A percentile compares a stretch with the other conserved stretches of the same genome.
Evolutionary conservation across 2,113 vertebrate species (phyloP).

Genomic region (Potamarius usumacintae): DNA sequence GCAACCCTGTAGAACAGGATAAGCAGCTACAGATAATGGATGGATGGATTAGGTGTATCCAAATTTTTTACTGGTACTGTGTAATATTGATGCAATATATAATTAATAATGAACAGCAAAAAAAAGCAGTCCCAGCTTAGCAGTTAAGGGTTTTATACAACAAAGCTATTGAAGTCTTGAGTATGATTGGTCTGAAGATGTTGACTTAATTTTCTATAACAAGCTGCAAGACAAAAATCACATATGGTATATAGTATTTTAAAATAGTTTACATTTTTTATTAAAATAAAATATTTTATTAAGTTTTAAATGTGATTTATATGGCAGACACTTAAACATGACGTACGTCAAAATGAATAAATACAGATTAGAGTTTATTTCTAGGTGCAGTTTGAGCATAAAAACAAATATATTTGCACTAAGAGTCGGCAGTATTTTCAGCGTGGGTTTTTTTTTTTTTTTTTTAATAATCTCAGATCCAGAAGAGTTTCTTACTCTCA

Average conservation of each 20-base stretch:
- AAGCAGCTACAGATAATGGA: too few species aligned
- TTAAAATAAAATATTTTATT: too few species aligned
- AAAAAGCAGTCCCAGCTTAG: not conserved
- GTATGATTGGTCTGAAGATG: not conserved
- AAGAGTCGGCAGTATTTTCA: not conserved
- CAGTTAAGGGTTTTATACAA: not conserved
- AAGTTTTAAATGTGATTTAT: not conserved
- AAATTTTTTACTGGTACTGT: too few species aligned
- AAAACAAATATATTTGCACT: not conserved
- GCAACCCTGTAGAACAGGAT: too few species aligned
- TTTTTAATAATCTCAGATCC: slow-evolving; percentile 73
- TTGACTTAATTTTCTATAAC: not conserved
- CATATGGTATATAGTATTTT: not conserved
- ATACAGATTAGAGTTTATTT: not conserved
- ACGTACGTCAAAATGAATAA: not conserved
- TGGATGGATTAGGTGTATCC: too few species aligned
- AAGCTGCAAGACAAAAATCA: not conserved
- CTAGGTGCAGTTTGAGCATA: not conserved
- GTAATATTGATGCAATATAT: not conserved
- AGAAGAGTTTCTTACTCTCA: slow-evolving; percentile 86
- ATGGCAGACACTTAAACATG: too few species aligned
- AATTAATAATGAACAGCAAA: not conserved
- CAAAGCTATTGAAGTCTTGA: not conserved
- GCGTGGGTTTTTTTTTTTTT: not conserved
- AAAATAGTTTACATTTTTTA: not conserved